Base-by-base conservation (phyloP, 2,113 vertebrate genomes). In the Prietella phreatophila region DNA sequence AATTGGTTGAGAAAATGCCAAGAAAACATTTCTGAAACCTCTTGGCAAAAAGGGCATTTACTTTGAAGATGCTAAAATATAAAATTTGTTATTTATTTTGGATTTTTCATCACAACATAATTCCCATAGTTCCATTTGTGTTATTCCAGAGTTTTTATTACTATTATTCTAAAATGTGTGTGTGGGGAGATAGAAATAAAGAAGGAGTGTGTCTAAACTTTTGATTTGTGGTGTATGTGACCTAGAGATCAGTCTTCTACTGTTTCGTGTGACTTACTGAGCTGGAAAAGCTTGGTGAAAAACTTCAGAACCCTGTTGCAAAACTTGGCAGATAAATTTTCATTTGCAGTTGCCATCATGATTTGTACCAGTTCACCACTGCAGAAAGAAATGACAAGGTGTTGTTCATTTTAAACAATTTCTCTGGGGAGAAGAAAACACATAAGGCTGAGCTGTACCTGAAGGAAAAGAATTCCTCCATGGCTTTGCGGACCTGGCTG, bases 241-340 rank as follows among this genome's bases (percentile, higher is more conserved):
- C 36, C 53, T 56, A 60, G 5, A 30, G 11, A 69, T 6, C 25
- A 47, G 33, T 25, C 27, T 10, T 50, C 19, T 42, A 53, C 17
- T 19, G 36, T 15, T 27, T 58, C 19, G 69, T 7, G 80, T 3
- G 36, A 97, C 98, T 98, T 95, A 99, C 98, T 97, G 36, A 99
- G 96, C 91, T 99, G 98, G 94, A 99, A 99, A 89, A 99, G 98
- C 92, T 98, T 99, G 91, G 98, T 99, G 95, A 99, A 99, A 92
- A 99, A 99, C 89, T 99, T 99, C 92, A 99, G 95, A 85, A 99
- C 98, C 53, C 97, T 94, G 96, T 99, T 99, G 93, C 98, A 99
- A 93, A 99, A 99, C 93, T 98, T 99, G 20, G 98, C 98, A 0
- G 98, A 99, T 27, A 99, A 95, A 92, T 96, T 98, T 92, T 99